Evolutionary conservation across 2,888 invertebrate genomes (phyloP).

Genomic region (Heliconius aoede): DNA sequence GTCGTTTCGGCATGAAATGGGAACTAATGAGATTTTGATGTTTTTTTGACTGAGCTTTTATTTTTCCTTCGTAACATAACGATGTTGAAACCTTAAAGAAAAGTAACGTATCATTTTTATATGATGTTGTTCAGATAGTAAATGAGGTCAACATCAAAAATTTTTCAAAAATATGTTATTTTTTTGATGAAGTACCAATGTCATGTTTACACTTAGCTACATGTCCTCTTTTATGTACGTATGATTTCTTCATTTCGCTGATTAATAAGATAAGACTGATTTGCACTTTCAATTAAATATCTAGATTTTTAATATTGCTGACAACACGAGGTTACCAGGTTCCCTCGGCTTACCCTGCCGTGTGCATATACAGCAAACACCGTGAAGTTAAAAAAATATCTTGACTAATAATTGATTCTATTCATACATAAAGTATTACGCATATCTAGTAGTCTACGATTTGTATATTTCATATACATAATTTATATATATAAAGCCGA

Average conservation of each 20-base stretch:
- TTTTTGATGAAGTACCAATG: background rate
- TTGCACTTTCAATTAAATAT: too few species aligned
- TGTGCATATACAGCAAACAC: too few species aligned
- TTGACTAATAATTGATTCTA: too few species aligned
- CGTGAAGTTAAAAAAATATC: too few species aligned
- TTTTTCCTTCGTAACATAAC: conserved; percentile 66
- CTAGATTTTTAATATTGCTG: too few species aligned
- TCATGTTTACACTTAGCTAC: background rate
- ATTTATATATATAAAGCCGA: too few species aligned
- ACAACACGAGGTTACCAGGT: too few species aligned
- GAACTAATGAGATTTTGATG: conserved; percentile 84
- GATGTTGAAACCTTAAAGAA: conserved; percentile 59
- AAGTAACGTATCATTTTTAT: conserved; percentile 48
- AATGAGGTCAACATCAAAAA: background rate
- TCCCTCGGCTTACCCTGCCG: too few species aligned
- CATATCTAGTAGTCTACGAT: too few species aligned
- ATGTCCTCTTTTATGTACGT: background rate
- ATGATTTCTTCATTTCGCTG: background rate
- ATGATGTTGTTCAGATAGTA: conserved; percentile 18
- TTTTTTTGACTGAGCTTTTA: conserved; percentile 84
- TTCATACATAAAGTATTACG: too few species aligned
- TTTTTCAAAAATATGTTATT: background rate
- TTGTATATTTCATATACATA: too few species aligned
- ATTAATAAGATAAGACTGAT: background rate
- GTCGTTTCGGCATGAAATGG: conserved; percentile 82